Conservation (phyloP, 92 coral and sea anemone genomes). For the Chrysogorgia sp. region DNA sequence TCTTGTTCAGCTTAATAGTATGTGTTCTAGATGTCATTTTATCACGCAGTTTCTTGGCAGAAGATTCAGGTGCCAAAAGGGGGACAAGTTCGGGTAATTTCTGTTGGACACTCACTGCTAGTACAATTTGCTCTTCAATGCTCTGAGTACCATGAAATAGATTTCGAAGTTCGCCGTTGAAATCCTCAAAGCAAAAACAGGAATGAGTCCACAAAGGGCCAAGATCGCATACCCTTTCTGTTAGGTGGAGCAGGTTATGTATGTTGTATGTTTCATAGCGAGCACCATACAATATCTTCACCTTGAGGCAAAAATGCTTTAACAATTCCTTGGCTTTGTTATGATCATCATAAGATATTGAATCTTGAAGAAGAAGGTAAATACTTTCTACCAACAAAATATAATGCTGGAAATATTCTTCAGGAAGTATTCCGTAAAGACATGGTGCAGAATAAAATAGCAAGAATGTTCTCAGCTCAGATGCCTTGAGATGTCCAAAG, state of each 20-base stretch:
- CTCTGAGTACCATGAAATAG: constrained; percentile 75
- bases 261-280: constrained; percentile 67
- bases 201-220: constrained; percentile 75
- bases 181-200: constrained; percentile 79
- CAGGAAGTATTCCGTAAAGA: constrained; percentile 67
- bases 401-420: constrained; percentile 69
- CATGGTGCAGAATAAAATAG: constrained; percentile 74
- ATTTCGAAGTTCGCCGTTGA: constrained; percentile 65
- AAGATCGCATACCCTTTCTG: constrained; percentile 62
- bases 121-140: constrained; percentile 66
- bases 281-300: constrained; percentile 67
- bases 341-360: constrained; percentile 53
- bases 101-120: constrained; percentile 71
- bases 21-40: background rate
- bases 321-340: constrained; percentile 55
- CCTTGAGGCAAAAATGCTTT: constrained; percentile 62
- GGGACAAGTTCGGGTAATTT: constrained; percentile 68
- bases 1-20: background rate
- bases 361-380: constrained; percentile 58
- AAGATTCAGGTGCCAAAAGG: constrained; percentile 45
- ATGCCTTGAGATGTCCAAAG: constrained; percentile 70
- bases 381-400: constrained; percentile 66
- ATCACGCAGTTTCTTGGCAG: constrained; percentile 1
- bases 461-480: constrained; percentile 69
- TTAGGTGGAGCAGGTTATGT: constrained; percentile 64